Conservation (phyloP, 2,113 vertebrate species). For the Hydropotes inermis region DNA sequence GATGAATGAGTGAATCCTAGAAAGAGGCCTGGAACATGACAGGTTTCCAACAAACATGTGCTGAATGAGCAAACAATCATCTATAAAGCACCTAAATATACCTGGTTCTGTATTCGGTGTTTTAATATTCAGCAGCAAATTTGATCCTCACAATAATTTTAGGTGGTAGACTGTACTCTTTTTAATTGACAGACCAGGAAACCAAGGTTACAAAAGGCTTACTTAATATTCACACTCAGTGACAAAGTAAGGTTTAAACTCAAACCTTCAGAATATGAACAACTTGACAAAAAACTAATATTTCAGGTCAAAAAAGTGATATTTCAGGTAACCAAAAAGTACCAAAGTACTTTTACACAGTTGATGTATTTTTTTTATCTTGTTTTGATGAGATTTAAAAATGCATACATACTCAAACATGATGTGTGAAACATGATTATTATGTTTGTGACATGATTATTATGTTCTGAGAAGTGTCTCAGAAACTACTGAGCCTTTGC, state of each 20-base stretch:
- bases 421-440: neutral
- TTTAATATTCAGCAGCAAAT: neutral
- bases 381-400: slow-evolving; percentile 10
- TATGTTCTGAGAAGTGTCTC: neutral
- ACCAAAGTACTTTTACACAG: neutral
- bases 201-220: neutral
- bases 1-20: neutral
- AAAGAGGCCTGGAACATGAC: neutral
- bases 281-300: neutral
- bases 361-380: neutral
- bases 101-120: neutral
- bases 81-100: neutral
- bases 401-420: neutral
- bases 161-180: neutral
- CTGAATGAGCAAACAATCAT: neutral
- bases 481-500: neutral
- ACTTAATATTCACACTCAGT: neutral
- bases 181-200: neutral
- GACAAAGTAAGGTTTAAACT: neutral
- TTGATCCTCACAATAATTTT: neutral
- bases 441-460: neutral
- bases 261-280: neutral
- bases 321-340: neutral
- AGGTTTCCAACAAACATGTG: neutral
- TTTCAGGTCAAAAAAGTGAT: neutral